Base-by-base conservation (phyloP, 2,113 vertebrate species). In the Quiscalus mexicanus region DNA sequence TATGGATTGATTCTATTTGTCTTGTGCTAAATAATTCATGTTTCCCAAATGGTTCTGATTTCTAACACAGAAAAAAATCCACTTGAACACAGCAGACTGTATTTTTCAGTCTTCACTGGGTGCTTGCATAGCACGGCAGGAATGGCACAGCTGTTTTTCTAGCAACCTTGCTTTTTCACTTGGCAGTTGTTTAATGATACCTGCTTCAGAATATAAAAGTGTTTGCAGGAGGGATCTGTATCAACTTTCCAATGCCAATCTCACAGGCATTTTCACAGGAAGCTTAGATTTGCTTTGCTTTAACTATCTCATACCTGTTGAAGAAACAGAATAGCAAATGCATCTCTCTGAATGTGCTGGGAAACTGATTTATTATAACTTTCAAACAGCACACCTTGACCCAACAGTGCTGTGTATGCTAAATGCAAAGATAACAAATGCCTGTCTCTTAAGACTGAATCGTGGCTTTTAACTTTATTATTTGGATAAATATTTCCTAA, bases 21-120 rank as follows among this genome's bases (percentile, higher is more conserved):
- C 62, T 95, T 94, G 76, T 77, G 18, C 50, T 97, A 91, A 96
- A 94, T 96, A 95, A 92, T 93, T 94, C 41, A 89, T 76, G 49
- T 82, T 89, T 95, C 82, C 65, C 81, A 93, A 93, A 90, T 94
- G 70, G 62, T 85, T 96, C 90, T 89, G 88, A 68, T 53, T 96
- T 95, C 69, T 90, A 83, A 53, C 73, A 49, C 39, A 52, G 35
- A 18, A 63, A 60, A 84, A 68, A 91, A 58, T 27, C 31, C 69
- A 45, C 44, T 89, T 59, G 52, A 89, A 12, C 3, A 4, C 53
- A 68, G 30, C 33, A 90, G 49, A 30, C 42, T 83, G 11, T 56
- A 8, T 71, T 90, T 94, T 75, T 50, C 69, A 64, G 22, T 52
- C 76, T 58, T 82, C 41, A 5, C 19, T 44, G 62, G 44, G 12